These are phyloP conservation scores for Baryphthengus martii DNA, from an alignment of 2,113 vertebrate species.

Conservation along the genomic window DNA sequence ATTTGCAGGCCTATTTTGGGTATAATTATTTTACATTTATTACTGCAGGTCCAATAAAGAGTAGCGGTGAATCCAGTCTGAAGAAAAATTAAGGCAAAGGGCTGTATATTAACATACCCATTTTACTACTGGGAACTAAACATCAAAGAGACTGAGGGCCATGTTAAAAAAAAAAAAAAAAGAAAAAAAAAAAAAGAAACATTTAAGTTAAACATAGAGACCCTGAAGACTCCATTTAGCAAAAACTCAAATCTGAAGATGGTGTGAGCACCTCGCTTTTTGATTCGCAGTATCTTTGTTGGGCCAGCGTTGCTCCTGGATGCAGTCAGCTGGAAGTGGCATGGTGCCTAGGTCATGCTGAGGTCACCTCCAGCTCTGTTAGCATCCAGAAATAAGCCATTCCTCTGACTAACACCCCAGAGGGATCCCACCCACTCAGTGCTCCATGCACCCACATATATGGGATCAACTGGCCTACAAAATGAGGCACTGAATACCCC, in stretches of 20 bases:
- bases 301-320: not conserved
- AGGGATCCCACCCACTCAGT: not conserved
- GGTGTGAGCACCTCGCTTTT: not conserved
- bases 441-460: not conserved
- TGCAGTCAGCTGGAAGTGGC: not conserved
- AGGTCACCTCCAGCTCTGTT: not conserved
- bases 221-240: not conserved
- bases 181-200: not conserved
- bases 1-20: not conserved
- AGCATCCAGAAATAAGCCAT: slow-evolving; percentile 10
- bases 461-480: not conserved
- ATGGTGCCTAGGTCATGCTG: not conserved
- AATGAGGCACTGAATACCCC: accelerated
- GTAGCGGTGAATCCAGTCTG: not conserved
- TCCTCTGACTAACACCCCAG: not conserved
- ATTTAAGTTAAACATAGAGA: not conserved
- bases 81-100: not conserved
- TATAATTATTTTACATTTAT: slow-evolving; percentile 23
- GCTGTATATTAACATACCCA: not conserved
- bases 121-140: slow-evolving; percentile 4
- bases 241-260: not conserved
- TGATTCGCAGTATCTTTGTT: not conserved
- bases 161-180: not conserved
- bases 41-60: not conserved
- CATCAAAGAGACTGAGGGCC: not conserved